phyloP scores from a whole-genome alignment of 2,888 invertebrate genomes.

The Perithous albicinctus region DNA sequence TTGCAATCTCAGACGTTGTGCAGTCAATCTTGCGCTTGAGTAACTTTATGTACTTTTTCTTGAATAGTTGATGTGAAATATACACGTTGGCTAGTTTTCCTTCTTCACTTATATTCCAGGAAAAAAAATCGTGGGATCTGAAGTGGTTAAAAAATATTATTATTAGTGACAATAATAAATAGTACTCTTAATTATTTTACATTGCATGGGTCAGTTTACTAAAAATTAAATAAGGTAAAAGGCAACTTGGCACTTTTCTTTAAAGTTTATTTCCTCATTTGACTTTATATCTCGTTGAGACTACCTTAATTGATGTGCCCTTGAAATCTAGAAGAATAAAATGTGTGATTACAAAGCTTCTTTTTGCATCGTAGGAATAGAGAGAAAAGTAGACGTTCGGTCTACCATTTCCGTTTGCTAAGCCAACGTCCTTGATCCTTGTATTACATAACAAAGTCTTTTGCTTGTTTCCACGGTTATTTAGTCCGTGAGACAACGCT shows the following conservation, averaged over 20 bases:
- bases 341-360: background rate
- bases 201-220: too few species aligned
- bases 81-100: background rate
- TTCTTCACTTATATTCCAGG: background rate
- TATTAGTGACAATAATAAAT: too few species aligned
- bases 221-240: too few species aligned
- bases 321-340: background rate
- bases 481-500: constrained; percentile 56
- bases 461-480: constrained; percentile 57
- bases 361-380: background rate
- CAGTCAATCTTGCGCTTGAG: background rate
- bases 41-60: background rate
- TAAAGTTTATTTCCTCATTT: background rate
- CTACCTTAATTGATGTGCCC: background rate
- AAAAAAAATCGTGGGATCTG: background rate
- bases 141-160: too few species aligned
- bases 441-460: constrained; percentile 50
- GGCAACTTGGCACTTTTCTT: too few species aligned
- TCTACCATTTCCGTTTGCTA: constrained; percentile 57
- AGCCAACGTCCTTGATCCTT: constrained; percentile 52
- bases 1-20: background rate
- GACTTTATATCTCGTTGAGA: background rate
- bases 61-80: background rate
- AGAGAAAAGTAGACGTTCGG: constrained; percentile 9
- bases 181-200: too few species aligned